Conservation (phyloP, 2,888 invertebrate genomes). For the Chironomus riparius region DNA sequence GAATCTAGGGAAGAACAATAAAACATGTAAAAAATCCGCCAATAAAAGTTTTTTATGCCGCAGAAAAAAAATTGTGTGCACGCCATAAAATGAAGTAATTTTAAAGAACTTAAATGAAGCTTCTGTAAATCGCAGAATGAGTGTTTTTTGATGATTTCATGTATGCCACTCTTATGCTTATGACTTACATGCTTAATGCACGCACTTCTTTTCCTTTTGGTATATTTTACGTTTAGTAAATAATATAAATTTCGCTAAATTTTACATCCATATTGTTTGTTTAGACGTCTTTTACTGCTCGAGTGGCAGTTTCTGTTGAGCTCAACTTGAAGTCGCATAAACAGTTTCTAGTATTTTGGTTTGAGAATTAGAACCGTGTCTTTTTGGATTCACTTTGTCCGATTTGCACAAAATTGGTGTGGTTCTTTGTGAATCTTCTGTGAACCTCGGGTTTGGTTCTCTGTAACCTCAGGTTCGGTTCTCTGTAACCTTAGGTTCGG, state of each 20-base stretch:
- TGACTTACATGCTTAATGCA: constrained; percentile 3
- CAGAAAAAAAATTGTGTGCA: neutral
- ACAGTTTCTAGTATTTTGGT: no score
- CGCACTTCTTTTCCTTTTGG: neutral
- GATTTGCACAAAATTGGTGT: neutral
- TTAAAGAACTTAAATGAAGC: constrained; percentile 5
- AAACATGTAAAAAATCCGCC: neutral
- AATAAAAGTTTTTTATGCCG: neutral
- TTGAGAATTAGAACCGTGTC: neutral
- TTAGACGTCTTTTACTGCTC: neutral
- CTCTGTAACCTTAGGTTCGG: no score
- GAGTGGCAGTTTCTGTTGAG: no score
- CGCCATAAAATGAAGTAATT: constrained; percentile 6
- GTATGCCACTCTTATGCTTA: neutral
- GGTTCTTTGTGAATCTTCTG: no score
- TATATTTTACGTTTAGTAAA: neutral
- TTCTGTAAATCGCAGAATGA: neutral
- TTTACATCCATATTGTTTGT: neutral
- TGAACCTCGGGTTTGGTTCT: neutral
- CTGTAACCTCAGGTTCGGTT: no score
- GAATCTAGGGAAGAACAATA: neutral
- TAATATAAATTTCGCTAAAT: constrained; percentile 3
- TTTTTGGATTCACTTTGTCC: neutral
- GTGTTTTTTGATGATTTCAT: constrained; percentile 12
- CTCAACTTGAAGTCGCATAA: no score